A percentile compares a stretch with the other conserved stretches of the same genome.
Conservation (phyloP, 2,797 vertebrate species). For the Brachyalestes nurse region DNA sequence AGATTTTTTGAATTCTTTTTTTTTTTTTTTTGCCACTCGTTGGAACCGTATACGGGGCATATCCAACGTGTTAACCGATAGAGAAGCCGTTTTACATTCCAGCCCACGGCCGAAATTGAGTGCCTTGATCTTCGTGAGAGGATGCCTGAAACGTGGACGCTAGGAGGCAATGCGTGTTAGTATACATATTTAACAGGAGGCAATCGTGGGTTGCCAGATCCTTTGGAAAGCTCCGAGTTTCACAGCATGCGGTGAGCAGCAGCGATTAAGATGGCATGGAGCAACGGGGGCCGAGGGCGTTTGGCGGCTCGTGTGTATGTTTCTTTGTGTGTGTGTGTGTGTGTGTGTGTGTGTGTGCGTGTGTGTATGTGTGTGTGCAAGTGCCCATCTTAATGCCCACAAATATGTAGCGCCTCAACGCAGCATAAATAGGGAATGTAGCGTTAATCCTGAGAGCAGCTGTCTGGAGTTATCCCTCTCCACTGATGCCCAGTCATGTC, state of each 20-base stretch:
- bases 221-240: not conserved
- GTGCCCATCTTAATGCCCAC: not conserved
- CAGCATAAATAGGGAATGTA: constrained; percentile 56
- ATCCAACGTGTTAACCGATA: no score
- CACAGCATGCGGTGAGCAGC: constrained; percentile 46
- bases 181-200: constrained; percentile 11
- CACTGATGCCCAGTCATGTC: constrained; percentile 40
- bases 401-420: constrained; percentile 22
- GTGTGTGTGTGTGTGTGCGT: no score
- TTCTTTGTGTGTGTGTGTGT: no score
- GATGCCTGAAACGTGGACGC: not conserved
- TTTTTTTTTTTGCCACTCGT: no score
- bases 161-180: no score
- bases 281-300: constrained; percentile 58
- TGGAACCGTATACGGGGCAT: no score
- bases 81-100: no score
- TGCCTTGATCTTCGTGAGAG: not conserved
- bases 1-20: no score
- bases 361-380: no score
- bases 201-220: constrained; percentile 12
- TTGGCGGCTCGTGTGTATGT: no score
- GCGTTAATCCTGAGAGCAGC: constrained; percentile 51
- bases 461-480: constrained; percentile 51
- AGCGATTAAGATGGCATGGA: constrained; percentile 38
- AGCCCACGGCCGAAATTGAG: no score